Conservation (phyloP, 2,797 vertebrate genomes). For the Clarias platycephalus region DNA sequence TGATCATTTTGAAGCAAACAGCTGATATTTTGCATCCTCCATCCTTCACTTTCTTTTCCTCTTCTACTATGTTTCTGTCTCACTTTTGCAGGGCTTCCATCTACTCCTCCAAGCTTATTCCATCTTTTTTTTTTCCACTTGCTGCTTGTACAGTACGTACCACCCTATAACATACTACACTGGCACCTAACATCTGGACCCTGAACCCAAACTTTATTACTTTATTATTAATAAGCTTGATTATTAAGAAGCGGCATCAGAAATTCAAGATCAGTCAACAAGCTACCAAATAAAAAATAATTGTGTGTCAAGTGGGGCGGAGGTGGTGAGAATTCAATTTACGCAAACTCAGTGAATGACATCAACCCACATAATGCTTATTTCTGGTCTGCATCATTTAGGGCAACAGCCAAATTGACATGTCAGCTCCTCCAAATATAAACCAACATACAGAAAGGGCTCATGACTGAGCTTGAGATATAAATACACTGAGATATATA, state of each 20-base stretch:
- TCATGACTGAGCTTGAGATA: slow-evolving; percentile 24
- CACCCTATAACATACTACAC: not conserved
- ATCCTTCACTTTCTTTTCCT: not conserved
- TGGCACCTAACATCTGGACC: slow-evolving; percentile 56
- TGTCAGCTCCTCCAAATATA: slow-evolving; percentile 39
- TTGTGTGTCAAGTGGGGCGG: slow-evolving; percentile 32
- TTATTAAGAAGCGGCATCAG: slow-evolving; percentile 56
- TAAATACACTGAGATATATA: slow-evolving; percentile 29
- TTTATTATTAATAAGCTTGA: no score
- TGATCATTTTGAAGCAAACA: slow-evolving; percentile 16
- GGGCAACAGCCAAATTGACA: slow-evolving; percentile 44
- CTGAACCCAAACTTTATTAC: slow-evolving; percentile 60
- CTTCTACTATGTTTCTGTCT: not conserved
- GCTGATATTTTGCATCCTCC: slow-evolving; percentile 1
- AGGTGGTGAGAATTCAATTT: slow-evolving; percentile 44
- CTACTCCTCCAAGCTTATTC: not conserved
- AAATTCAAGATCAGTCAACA: slow-evolving; percentile 65
- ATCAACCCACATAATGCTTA: slow-evolving; percentile 36
- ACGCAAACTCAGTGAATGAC: slow-evolving; percentile 33
- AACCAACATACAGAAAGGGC: slow-evolving; percentile 19
- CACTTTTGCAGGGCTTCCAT: not conserved
- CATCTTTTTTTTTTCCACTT: not conserved
- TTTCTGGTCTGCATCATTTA: slow-evolving; percentile 43
- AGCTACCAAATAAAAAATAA: slow-evolving; percentile 44
- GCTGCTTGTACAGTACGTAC: not conserved